Percentiles rank a stretch among this genome's conserved stretches.
These are phyloP conservation scores for Dallia pectoralis DNA, from an alignment of 2,797 vertebrate genomes.

Conservation along the genomic window DNA sequence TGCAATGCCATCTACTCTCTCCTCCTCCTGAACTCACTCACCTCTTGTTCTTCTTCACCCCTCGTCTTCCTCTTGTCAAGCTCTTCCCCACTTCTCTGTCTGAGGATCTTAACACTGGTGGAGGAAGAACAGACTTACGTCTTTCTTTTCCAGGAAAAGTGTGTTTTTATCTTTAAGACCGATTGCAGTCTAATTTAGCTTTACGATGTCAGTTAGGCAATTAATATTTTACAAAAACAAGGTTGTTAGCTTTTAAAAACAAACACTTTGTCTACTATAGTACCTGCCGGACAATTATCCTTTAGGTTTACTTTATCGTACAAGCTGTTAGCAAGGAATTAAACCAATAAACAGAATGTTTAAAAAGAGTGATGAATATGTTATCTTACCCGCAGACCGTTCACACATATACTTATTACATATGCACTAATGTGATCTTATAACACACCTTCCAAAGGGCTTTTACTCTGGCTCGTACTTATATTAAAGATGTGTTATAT, in stretches of 20 bases:
- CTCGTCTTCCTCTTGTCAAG: not conserved
- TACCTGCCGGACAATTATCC: not conserved
- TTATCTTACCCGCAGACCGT: conserved; percentile 41
- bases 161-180: conserved; percentile 41
- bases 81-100: not conserved
- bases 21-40: conserved; percentile 3
- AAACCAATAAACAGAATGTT: conserved; percentile 43
- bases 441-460: too few relatives aligned
- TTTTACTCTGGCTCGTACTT: too few relatives aligned
- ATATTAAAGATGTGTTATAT: too few relatives aligned
- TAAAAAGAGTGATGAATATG: conserved; percentile 32
- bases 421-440: not conserved
- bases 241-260: conserved; percentile 26
- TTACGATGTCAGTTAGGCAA: conserved; percentile 31
- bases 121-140: conserved; percentile 54
- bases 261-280: conserved; percentile 8
- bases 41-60: not conserved
- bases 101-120: not conserved
- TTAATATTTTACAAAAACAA: conserved; percentile 28
- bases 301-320: conserved; percentile 33
- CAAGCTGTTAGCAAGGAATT: conserved; percentile 37
- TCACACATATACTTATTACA: not conserved
- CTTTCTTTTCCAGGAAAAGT: conserved; percentile 33
- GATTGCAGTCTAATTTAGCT: conserved; percentile 31
- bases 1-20: conserved; percentile 3